Conservation (phyloP, 2,888 invertebrate genomes). For the Anaspis maculata region DNA sequence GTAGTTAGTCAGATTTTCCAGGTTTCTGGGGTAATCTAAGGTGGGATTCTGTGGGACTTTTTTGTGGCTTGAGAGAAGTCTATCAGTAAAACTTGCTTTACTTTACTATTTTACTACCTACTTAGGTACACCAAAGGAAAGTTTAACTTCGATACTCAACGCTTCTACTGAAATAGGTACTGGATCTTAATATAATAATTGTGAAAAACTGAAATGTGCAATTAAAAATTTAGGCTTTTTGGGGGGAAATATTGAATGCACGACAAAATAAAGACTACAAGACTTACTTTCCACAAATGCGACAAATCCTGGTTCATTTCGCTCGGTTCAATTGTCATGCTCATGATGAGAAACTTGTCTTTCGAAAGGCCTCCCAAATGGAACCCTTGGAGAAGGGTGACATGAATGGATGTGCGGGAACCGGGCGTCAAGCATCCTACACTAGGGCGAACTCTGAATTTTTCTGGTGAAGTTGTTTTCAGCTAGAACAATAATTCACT, state of each 20-base stretch:
- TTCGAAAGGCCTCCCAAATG: conserved; percentile 58
- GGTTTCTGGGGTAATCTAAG: too few relatives aligned
- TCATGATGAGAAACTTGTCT: conserved; percentile 87
- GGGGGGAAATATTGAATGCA: neutral
- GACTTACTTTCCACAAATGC: conserved; percentile 62
- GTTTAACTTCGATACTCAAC: too few relatives aligned
- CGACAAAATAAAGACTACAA: conserved; percentile 3
- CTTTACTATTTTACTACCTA: too few relatives aligned
- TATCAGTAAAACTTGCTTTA: too few relatives aligned
- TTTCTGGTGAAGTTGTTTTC: conserved; percentile 92
- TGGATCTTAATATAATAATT: too few relatives aligned
- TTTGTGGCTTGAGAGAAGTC: too few relatives aligned
- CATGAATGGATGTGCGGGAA: conserved; percentile 55
- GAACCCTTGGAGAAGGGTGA: conserved; percentile 69
- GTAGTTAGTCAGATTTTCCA: too few relatives aligned
- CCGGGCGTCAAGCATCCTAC: conserved; percentile 65
- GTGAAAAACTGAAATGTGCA: too few relatives aligned
- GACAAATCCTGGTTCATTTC: conserved; percentile 53
- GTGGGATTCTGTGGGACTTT: too few relatives aligned
- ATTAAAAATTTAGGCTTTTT: too few relatives aligned
- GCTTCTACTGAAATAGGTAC: too few relatives aligned
- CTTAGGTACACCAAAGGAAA: too few relatives aligned
- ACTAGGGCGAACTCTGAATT: conserved; percentile 87
- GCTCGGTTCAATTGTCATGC: conserved; percentile 54
- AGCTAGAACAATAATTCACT: conserved; percentile 50